phyloP scores from a whole-genome alignment of 2,888 invertebrate species.

The Acrobasis consociella region DNA sequence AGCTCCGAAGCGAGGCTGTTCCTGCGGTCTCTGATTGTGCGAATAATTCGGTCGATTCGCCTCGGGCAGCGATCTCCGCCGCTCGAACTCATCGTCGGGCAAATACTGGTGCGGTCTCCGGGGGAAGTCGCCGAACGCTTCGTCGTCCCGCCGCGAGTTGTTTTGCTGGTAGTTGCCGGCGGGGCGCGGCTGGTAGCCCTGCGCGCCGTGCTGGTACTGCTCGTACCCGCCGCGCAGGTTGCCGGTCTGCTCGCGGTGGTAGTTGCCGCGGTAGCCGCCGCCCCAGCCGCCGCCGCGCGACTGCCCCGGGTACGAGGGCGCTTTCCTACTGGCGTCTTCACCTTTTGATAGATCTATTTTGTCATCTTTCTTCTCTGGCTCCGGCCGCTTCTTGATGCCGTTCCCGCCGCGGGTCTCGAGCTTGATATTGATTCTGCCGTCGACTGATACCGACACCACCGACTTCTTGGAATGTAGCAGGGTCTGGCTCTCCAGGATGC shows the following conservation, averaged over 20 bases:
- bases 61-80: constrained; percentile 18
- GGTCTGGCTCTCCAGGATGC: constrained; percentile 87
- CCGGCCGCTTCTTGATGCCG: constrained; percentile 21
- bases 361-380: constrained; percentile 29
- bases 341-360: constrained; percentile 51
- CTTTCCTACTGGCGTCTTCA: constrained; percentile 66
- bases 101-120: constrained; percentile 53
- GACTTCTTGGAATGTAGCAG: constrained; percentile 86
- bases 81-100: constrained; percentile 41
- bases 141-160: constrained; percentile 48
- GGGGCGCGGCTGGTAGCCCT: constrained; percentile 34
- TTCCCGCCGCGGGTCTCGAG: constrained; percentile 40
- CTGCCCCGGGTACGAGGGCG: constrained; percentile 85
- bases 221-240: constrained; percentile 50
- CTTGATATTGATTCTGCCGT: constrained; percentile 84
- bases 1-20: constrained; percentile 34
- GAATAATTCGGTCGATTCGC: constrained; percentile 18
- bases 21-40: constrained; percentile 27
- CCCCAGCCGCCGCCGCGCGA: constrained; percentile 77
- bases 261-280: constrained; percentile 66
- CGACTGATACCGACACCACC: constrained; percentile 81
- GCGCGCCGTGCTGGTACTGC: constrained; percentile 71
- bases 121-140: constrained; percentile 47
- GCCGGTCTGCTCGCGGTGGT: constrained; percentile 40
- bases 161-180: constrained; percentile 39